phyloP scores from a whole-genome alignment of 2,888 invertebrate genomes.

The Nomada lathburiana region DNA sequence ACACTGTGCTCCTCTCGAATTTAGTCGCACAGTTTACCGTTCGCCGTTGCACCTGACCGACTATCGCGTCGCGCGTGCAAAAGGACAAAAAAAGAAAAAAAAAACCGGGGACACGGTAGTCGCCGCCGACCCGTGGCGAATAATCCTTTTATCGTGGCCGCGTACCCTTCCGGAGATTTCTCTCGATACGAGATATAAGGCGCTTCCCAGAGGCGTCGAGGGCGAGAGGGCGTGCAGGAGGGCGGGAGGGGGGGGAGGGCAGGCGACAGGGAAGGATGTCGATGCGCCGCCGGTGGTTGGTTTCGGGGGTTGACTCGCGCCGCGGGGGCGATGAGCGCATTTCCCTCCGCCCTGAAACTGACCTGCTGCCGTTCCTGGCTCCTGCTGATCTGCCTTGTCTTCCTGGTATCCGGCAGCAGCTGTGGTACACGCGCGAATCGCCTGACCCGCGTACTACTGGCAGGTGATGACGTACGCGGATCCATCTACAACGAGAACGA shows the following conservation, averaged over 20 bases:
- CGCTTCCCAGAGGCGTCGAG: conserved; percentile 55
- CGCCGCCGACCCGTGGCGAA: neutral
- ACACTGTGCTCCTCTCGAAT: conserved; percentile 36
- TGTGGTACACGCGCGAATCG: conserved; percentile 48
- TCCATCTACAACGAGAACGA: conserved; percentile 71
- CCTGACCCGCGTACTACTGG: conserved; percentile 58
- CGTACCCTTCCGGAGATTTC: neutral
- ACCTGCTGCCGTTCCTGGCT: conserved; percentile 77
- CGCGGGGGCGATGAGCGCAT: conserved; percentile 84
- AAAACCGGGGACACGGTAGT: neutral
- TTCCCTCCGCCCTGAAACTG: conserved; percentile 83
- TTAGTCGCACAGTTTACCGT: conserved; percentile 1
- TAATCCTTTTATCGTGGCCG: neutral
- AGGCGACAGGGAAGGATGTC: conserved; percentile 81
- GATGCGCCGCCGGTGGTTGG: conserved; percentile 83
- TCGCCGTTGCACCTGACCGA: neutral
- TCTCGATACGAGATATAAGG: conserved; percentile 41
- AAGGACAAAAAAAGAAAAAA: neutral
- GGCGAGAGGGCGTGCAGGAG: conserved; percentile 62
- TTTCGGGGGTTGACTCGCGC: conserved; percentile 84
- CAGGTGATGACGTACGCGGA: conserved; percentile 69
- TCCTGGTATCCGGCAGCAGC: conserved; percentile 69
- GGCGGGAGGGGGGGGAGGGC: conserved; percentile 64
- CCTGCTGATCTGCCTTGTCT: conserved; percentile 71
- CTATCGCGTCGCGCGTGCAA: neutral